Conservation (phyloP, 2,888 invertebrate genomes). For the Cenopis cana region DNA sequence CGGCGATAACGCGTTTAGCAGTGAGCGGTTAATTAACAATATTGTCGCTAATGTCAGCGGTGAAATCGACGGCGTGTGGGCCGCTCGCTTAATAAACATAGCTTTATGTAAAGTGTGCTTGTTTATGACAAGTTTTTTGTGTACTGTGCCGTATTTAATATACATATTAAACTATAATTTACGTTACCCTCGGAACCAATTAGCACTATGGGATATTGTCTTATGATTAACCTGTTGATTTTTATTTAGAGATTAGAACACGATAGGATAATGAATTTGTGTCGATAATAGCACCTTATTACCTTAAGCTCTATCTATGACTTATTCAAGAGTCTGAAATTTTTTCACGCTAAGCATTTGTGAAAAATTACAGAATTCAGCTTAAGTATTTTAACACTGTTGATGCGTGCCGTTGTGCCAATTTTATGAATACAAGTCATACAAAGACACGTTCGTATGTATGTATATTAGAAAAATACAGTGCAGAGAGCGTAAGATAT, state of each 20-base stretch:
- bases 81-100: conserved; percentile 10
- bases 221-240: background rate
- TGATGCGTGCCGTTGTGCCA: conserved; percentile 2
- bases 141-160: background rate
- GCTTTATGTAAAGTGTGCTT: conserved; percentile 18
- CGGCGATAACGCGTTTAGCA: conserved; percentile 28
- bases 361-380: conserved; percentile 13
- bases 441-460: conserved; percentile 21
- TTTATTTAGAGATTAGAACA: background rate
- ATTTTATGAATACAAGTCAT: conserved; percentile 27
- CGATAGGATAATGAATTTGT: no score
- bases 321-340: background rate
- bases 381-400: conserved; percentile 8
- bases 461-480: conserved; percentile 42
- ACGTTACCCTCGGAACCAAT: background rate
- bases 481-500: conserved; percentile 45
- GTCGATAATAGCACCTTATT: background rate
- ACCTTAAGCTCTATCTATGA: background rate
- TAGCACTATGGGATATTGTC: background rate
- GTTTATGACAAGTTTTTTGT: conserved; percentile 5
- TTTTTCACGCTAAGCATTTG: conserved; percentile 1
- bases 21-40: conserved; percentile 37
- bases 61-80: conserved; percentile 31
- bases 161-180: background rate
- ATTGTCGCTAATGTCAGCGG: conserved; percentile 24